These are phyloP conservation scores for Columbina picui DNA, from an alignment of 2,113 vertebrate genomes.

Conservation along the genomic window DNA sequence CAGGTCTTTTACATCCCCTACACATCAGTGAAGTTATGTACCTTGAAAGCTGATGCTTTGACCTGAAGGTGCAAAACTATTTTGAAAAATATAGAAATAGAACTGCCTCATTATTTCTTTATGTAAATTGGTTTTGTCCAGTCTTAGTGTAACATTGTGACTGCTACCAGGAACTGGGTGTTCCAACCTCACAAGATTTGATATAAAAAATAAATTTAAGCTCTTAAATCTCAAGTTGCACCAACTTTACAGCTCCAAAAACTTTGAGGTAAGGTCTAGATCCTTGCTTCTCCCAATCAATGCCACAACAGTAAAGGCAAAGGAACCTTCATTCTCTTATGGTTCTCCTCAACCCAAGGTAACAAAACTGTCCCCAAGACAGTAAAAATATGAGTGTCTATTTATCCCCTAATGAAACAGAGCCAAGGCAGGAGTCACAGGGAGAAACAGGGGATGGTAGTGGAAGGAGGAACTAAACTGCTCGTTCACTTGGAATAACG, in stretches of 20 bases:
- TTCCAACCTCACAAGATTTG: neutral
- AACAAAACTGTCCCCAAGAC: neutral
- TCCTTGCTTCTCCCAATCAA: neutral
- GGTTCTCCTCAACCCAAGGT: neutral
- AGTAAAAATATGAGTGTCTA: neutral
- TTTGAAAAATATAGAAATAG: neutral
- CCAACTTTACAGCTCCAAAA: neutral
- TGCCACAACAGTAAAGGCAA: neutral
- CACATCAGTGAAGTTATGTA: neutral
- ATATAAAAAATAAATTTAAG: neutral
- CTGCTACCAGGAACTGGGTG: neutral
- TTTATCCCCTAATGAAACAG: slow-evolving; percentile 45
- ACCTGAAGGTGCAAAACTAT: neutral
- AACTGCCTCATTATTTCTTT: slow-evolving; percentile 16
- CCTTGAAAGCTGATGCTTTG: neutral
- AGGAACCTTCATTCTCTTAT: neutral
- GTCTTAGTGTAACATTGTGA: too few species aligned
- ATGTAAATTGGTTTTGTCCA: neutral
- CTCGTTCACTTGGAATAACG: slow-evolving; percentile 67
- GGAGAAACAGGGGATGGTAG: neutral
- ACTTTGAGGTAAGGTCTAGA: neutral
- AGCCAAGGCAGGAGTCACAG: neutral
- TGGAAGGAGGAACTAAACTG: slow-evolving; percentile 36
- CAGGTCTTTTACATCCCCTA: neutral
- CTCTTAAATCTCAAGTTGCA: neutral